These are phyloP conservation scores for Brachyhypopomus occidentalis DNA, from an alignment of 2,113 vertebrate species.

Conservation along the genomic window DNA sequence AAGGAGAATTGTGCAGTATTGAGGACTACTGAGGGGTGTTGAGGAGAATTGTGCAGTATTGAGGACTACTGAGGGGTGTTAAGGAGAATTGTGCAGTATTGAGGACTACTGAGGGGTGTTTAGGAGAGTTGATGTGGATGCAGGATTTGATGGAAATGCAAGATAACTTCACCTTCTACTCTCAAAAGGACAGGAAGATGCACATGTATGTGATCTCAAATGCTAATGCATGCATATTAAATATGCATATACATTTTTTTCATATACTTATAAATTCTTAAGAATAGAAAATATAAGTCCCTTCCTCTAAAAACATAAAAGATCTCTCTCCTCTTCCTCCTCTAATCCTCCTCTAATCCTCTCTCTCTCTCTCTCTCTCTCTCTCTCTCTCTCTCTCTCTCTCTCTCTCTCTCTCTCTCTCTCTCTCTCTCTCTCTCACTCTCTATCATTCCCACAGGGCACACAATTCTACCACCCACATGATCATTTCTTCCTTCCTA, in stretches of 20 bases:
- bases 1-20: too few species aligned
- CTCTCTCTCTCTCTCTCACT: slow-evolving; percentile 3
- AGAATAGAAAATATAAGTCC: background rate
- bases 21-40: background rate
- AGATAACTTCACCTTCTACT: background rate
- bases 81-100: too few species aligned
- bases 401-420: background rate
- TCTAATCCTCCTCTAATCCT: background rate
- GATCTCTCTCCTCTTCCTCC: background rate
- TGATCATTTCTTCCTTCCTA: background rate
- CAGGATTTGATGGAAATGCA: slow-evolving; percentile 8
- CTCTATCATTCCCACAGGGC: background rate
- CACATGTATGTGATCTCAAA: too few species aligned
- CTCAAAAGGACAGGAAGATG: background rate
- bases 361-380: slow-evolving; percentile 4
- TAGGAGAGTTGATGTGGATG: background rate
- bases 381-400: slow-evolving; percentile 1
- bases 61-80: too few species aligned
- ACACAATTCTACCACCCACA: background rate
- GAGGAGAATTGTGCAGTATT: too few species aligned
- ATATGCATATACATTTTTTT: too few species aligned
- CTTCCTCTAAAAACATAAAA: background rate
- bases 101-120: too few species aligned
- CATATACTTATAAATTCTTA: background rate
- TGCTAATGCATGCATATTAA: too few species aligned